Evolutionary conservation across 2,888 invertebrate genomes (phyloP).

Genomic region (Drosophila putrida): DNA sequence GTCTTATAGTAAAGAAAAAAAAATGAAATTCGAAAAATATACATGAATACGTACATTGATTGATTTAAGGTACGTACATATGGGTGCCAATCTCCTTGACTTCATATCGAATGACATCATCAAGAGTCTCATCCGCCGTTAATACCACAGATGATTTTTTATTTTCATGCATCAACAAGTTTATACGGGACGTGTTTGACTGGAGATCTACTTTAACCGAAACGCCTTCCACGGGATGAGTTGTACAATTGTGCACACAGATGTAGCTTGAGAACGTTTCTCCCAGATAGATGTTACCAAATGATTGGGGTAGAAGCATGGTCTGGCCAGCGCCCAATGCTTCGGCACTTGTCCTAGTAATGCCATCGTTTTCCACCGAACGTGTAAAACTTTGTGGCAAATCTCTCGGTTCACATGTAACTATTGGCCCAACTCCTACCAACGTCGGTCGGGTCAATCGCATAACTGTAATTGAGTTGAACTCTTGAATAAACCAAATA

Average conservation of each 20-base stretch:
- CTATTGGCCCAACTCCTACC: conserved; percentile 90
- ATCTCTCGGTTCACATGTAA: conserved; percentile 94
- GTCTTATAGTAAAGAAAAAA: conserved; percentile 85
- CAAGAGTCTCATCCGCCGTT: conserved; percentile 93
- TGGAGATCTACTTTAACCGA: conserved; percentile 94
- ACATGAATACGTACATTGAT: background rate
- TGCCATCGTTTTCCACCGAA: conserved; percentile 92
- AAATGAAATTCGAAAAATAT: background rate
- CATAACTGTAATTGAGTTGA: conserved; percentile 90
- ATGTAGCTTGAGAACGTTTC: conserved; percentile 99
- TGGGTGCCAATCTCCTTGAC: conserved; percentile 99
- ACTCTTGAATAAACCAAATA: background rate
- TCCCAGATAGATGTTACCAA: conserved; percentile 98
- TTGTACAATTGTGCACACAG: conserved; percentile 98
- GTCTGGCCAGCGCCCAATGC: conserved; percentile 92
- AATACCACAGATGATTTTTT: conserved; percentile 88
- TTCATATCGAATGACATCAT: conserved; percentile 98
- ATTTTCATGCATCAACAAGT: conserved; percentile 91
- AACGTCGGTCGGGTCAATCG: conserved; percentile 96
- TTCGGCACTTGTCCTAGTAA: conserved; percentile 93
- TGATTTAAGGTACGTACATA: conserved; percentile 88
- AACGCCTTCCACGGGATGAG: conserved; percentile 88
- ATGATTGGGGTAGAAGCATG: conserved; percentile 96
- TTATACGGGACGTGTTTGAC: conserved; percentile 95
- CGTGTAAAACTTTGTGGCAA: conserved; percentile 93